A percentile compares a stretch with the other conserved stretches of the same genome.
Evolutionary conservation across 1,140 invertebrate species (phyloP).

Genomic region (Ptiloglossa arizonensis): DNA sequence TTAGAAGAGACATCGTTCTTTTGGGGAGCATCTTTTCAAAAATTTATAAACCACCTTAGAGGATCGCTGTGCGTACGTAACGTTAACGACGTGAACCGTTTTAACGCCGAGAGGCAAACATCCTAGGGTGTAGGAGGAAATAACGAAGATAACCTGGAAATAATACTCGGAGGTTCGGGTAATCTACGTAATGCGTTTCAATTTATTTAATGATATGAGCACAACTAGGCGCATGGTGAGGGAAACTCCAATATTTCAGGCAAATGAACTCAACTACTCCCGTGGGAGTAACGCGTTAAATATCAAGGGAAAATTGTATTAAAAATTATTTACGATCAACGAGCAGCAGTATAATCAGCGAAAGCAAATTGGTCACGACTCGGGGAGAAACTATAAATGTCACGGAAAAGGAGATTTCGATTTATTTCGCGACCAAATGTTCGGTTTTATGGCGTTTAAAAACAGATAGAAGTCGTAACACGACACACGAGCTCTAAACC

Average conservation of each 20-base stretch:
- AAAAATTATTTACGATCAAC: conserved; percentile 38
- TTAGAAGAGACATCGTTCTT: too few species aligned
- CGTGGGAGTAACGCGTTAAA: not conserved
- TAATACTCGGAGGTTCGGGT: not conserved
- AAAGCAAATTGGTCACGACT: conserved; percentile 23
- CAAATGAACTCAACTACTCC: conserved; percentile 40
- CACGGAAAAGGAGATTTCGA: conserved; percentile 5
- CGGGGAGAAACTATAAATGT: conserved; percentile 11
- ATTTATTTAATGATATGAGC: conserved; percentile 36
- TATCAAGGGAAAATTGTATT: conserved; percentile 22
- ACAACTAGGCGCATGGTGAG: conserved; percentile 25
- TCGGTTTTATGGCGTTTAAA: conserved; percentile 32
- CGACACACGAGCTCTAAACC: not conserved
- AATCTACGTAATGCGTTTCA: conserved; percentile 34
- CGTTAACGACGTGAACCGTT: not conserved
- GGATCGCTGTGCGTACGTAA: too few species aligned
- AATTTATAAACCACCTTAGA: too few species aligned
- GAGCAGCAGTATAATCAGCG: not conserved
- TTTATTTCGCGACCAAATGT: not conserved
- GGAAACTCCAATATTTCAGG: conserved; percentile 18
- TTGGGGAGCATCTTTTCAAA: too few species aligned
- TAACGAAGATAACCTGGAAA: conserved; percentile 21
- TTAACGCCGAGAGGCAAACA: too few species aligned
- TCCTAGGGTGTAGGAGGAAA: not conserved
- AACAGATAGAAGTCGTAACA: not conserved